These are phyloP conservation scores for Myotis findleyi DNA, from an alignment of 2,797 vertebrate genomes.

Conservation along the genomic window DNA sequence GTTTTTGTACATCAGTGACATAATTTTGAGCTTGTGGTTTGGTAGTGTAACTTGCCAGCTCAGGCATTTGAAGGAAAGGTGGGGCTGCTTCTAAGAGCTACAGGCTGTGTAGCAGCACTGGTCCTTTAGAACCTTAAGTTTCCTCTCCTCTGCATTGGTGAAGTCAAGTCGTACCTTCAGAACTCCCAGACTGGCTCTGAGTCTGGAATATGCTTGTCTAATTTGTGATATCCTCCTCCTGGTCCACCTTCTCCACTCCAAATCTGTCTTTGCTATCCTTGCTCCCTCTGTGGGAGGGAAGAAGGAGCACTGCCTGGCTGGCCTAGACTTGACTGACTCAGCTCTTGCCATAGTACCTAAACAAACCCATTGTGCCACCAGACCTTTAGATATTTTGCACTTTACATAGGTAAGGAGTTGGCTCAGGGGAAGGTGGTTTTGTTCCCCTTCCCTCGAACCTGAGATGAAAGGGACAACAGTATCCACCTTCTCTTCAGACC, in stretches of 20 bases:
- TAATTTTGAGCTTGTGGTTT: slow-evolving; percentile 10
- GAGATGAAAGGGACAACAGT: not conserved
- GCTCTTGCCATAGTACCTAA: not conserved
- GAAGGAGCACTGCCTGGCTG: not conserved
- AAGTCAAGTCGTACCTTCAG: not conserved
- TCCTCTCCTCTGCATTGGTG: not conserved
- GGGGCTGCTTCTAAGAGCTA: not conserved
- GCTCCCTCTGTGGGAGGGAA: not conserved
- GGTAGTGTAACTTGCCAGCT: not conserved
- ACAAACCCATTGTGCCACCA: not conserved
- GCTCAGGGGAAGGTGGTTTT: not conserved
- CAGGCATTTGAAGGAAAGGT: not conserved
- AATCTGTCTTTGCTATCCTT: slow-evolving; percentile 18
- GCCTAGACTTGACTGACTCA: not conserved
- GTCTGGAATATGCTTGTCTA: not conserved
- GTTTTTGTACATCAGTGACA: not conserved
- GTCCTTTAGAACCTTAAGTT: not conserved
- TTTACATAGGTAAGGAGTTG: not conserved
- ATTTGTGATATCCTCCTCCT: not conserved
- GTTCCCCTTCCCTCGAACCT: not conserved
- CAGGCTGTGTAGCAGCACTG: not conserved
- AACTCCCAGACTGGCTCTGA: not conserved
- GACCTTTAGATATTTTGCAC: slow-evolving; percentile 10
- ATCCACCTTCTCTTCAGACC: not conserved
- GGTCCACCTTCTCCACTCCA: not conserved